phyloP scores from a whole-genome alignment of 2,113 vertebrate species.

The Verasper variegatus region DNA sequence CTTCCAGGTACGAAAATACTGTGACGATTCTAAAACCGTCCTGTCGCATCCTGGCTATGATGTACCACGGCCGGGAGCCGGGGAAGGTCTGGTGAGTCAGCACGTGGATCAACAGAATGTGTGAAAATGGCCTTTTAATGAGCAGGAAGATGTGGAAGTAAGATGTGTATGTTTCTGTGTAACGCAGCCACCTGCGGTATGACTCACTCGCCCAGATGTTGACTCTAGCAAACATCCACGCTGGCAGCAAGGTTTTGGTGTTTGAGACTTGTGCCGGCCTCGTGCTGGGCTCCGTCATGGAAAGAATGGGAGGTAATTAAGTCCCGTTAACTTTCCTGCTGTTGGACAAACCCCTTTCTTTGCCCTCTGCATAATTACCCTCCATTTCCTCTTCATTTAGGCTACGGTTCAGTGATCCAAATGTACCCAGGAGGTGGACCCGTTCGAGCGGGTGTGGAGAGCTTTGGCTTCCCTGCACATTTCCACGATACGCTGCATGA shows the following conservation, averaged over 20 bases:
- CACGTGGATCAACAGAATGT: not conserved
- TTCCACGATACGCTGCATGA: constrained; percentile 90
- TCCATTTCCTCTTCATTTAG: constrained; percentile 71
- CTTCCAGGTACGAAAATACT: constrained; percentile 89
- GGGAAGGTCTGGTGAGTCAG: constrained; percentile 94
- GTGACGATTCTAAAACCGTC: constrained; percentile 91
- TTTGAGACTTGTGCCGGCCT: constrained; percentile 95
- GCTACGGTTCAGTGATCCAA: constrained; percentile 94
- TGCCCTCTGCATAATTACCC: constrained; percentile 9
- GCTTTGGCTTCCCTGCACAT: constrained; percentile 91
- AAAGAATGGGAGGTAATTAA: constrained; percentile 92
- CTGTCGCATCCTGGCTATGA: constrained; percentile 94
- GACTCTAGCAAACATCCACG: constrained; percentile 92
- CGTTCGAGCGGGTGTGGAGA: constrained; percentile 89
- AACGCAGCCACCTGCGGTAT: constrained; percentile 90
- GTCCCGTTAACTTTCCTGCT: not conserved
- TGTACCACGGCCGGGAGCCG: constrained; percentile 97
- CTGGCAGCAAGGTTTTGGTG: constrained; percentile 93
- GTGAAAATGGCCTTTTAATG: not conserved
- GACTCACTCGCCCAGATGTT: constrained; percentile 96
- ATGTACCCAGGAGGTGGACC: constrained; percentile 93
- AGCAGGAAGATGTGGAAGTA: not conserved
- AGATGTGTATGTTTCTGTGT: not conserved
- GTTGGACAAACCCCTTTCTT: not conserved
- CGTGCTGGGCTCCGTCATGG: constrained; percentile 94